Evolutionary conservation across 2,797 vertebrate species (phyloP), one percentile per base, ranked within the genome.

Genomic region (Rhinichthys osculus): DNA sequence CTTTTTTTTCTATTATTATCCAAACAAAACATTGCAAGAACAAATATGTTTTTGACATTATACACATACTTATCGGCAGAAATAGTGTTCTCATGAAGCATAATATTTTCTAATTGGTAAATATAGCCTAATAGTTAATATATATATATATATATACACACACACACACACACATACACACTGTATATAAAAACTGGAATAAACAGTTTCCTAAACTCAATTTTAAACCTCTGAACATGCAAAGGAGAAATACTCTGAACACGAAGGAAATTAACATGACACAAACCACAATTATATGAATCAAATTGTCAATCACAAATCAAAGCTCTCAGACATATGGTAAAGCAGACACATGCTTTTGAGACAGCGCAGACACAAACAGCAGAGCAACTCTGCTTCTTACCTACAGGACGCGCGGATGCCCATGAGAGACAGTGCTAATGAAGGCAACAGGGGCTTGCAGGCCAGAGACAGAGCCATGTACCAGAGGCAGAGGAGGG

Each of bases 321-420:
- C 2, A 78, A 57, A 77, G 40, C 59, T 80, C 42, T 50, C 59
- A 67, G 47, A 80, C 78, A 67, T 10, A 30, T 21, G 76, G 33
- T 1, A 5, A n/a, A 78, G 35, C 42, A 50, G 17, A 14, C 40
- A 35, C 30, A 8, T 5, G 14, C 38, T 14, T 62, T 21, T 9
- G n/a, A 73, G 23, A 72, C 35, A 59, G 38, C 16, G 21, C 19
- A 21, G 40, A 67, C 7, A 4, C 3, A 78, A 5, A 57, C 66
- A 84, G 9, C 9, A 7, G 23, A 13, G 33, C 27, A 73, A 73
- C 57, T 80, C 50, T 70, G 76, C 23, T 52, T 40, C 92, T 92
- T 94, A 96, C 95, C 95, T 96, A 92, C 92, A 94, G 88, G 95
- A 96, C 59, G 94, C 95, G 79, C 94, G 95, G 89, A 95, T 95